phyloP scores from a whole-genome alignment of 1,140 invertebrate genomes.

The Uloborus diversus region DNA sequence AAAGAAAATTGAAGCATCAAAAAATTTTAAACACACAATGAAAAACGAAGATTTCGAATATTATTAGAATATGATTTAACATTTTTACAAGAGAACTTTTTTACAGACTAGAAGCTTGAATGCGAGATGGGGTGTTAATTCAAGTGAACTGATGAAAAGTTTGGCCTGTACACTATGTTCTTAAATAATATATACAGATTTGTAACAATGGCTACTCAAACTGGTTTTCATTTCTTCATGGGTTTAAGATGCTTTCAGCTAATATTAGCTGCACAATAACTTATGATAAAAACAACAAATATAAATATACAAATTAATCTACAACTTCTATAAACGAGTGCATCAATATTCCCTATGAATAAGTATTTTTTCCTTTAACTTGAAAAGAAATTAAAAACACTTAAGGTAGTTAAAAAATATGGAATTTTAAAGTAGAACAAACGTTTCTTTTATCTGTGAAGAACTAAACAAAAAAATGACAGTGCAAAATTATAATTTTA shows the following conservation, averaged over 20 bases:
- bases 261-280: background rate
- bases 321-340: too few species aligned
- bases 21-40: background rate
- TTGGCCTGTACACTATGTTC: constrained; percentile 51
- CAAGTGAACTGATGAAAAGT: constrained; percentile 50
- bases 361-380: too few species aligned
- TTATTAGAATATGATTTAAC: background rate
- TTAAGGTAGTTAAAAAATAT: too few species aligned
- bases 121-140: constrained; percentile 56
- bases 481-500: too few species aligned
- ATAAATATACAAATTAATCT: too few species aligned
- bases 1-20: background rate
- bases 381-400: too few species aligned
- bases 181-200: constrained; percentile 56
- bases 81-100: constrained; percentile 24
- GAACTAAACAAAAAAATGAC: constrained; percentile 4
- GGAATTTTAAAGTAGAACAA: too few species aligned
- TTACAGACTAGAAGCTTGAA: constrained; percentile 53
- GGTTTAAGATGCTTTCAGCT: background rate
- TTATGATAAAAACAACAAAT: too few species aligned
- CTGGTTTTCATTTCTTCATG: background rate
- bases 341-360: too few species aligned
- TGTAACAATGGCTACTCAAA: constrained; percentile 34
- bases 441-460: background rate
- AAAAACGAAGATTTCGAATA: background rate